Conservation (phyloP, 2,113 vertebrate genomes). For the Aegithalos caudatus region DNA sequence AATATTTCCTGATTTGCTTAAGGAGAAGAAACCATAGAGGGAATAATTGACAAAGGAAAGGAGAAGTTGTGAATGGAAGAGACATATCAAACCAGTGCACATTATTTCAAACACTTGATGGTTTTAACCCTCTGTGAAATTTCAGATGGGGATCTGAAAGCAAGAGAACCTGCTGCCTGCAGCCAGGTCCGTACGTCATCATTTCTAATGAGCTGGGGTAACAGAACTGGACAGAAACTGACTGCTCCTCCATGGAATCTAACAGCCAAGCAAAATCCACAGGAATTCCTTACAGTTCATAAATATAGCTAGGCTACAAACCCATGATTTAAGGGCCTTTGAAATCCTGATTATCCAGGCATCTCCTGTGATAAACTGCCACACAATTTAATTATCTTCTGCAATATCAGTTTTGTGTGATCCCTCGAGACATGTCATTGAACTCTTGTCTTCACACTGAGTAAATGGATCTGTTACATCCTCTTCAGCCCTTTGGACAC, state of each 20-base stretch:
- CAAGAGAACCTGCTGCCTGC: neutral
- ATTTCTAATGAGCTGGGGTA: neutral
- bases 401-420: neutral
- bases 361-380: slow-evolving; percentile 25
- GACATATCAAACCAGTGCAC: no score
- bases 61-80: neutral
- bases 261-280: slow-evolving; percentile 8
- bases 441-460: neutral
- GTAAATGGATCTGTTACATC: neutral
- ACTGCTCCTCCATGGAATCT: neutral
- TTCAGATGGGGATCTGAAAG: neutral
- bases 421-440: neutral
- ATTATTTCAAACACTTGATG: neutral
- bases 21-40: neutral
- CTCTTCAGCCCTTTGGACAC: neutral
- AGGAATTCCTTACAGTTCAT: neutral
- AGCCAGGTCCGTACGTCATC: neutral
- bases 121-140: neutral
- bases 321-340: neutral
- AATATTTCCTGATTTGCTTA: neutral
- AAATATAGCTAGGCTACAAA: slow-evolving; percentile 4
- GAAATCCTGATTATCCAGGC: neutral
- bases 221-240: neutral
- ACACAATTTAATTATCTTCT: slow-evolving; percentile 28
- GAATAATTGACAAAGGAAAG: neutral